A percentile compares a stretch with the other conserved stretches of the same genome.
Evolutionary conservation across 2,113 vertebrate genomes (phyloP).

Genomic region (Platycercus adscitus): DNA sequence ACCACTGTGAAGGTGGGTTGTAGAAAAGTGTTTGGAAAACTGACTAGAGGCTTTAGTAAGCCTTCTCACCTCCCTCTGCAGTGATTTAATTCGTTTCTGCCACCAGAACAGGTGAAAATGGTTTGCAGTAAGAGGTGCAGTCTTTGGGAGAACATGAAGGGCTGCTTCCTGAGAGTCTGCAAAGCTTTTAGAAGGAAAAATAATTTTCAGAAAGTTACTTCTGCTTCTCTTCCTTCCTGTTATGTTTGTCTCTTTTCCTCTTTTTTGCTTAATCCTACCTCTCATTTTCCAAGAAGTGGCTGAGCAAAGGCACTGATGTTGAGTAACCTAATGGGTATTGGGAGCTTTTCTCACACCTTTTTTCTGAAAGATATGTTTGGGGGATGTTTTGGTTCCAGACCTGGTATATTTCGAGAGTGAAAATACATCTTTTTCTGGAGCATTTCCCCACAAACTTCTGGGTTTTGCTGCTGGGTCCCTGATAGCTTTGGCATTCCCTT

Average conservation of each 20-base stretch:
- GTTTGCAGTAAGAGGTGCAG: neutral
- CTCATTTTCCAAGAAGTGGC: neutral
- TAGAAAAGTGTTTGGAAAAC: neutral
- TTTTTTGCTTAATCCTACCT: neutral
- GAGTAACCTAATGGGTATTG: neutral
- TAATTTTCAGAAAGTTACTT: neutral
- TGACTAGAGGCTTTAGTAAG: neutral
- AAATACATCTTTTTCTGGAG: neutral
- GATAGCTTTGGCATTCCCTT: neutral
- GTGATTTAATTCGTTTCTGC: neutral
- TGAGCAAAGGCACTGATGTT: neutral
- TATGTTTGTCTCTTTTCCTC: neutral
- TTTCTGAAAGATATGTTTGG: neutral
- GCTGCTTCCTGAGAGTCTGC: neutral
- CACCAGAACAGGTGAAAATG: neutral
- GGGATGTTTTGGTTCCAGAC: neutral
- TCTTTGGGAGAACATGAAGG: neutral
- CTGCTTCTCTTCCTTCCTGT: neutral
- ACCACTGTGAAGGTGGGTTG: rapidly evolving
- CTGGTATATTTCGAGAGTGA: neutral
- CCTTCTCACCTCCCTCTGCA: neutral
- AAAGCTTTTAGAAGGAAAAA: neutral
- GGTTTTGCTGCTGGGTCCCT: neutral
- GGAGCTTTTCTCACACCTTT: neutral
- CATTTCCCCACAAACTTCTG: neutral